phyloP scores from a whole-genome alignment of 2,113 vertebrate genomes.

The Ahaetulla prasina region DNA sequence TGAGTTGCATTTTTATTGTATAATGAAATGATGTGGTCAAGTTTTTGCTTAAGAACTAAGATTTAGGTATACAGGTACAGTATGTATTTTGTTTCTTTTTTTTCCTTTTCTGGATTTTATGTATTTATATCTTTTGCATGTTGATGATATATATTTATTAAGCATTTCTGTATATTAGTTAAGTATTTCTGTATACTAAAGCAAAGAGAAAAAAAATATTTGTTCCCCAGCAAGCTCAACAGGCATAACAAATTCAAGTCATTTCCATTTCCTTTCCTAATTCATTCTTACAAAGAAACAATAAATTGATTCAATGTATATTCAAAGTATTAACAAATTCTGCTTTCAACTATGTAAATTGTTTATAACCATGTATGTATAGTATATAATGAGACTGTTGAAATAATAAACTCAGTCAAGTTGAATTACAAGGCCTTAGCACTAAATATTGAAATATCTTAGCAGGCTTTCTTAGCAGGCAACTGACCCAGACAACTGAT shows the following conservation, averaged over 20 bases:
- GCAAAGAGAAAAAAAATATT: not conserved
- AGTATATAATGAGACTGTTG: slow-evolving; percentile 17
- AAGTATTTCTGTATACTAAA: no score
- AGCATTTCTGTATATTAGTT: no score
- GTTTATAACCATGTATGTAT: not conserved
- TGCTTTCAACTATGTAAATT: not conserved
- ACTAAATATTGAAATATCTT: not conserved
- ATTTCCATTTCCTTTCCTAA: not conserved
- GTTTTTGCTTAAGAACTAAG: no score
- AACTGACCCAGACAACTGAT: not conserved
- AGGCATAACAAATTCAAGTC: not conserved
- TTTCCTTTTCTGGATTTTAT: no score
- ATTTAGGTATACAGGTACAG: no score
- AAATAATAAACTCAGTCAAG: not conserved
- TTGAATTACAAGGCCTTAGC: slow-evolving; percentile 41
- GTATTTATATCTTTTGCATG: no score
- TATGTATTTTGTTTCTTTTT: no score
- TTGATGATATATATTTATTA: no score
- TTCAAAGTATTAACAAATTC: not conserved
- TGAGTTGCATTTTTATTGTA: no score
- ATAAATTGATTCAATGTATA: not conserved
- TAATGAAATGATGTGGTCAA: no score
- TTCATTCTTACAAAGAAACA: not conserved
- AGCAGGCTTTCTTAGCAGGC: slow-evolving; percentile 3
- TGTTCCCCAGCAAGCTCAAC: not conserved